These are phyloP conservation scores for Pocota personata DNA, from an alignment of 2,888 invertebrate genomes.

Conservation along the genomic window DNA sequence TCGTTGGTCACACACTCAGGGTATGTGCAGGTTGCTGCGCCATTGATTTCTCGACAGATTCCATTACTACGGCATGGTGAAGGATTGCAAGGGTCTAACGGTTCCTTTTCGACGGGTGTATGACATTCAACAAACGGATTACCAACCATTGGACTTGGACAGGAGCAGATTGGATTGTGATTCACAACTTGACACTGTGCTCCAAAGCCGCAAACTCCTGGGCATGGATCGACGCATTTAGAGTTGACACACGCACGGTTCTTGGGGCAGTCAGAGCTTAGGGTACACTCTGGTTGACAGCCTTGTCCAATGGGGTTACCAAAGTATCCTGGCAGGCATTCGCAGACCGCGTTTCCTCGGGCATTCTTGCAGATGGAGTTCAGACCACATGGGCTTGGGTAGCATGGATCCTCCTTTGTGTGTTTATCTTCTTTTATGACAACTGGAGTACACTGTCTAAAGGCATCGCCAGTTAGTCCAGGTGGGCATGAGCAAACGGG, in stretches of 20 bases:
- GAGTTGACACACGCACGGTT: conserved; percentile 90
- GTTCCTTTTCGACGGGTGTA: conserved; percentile 79
- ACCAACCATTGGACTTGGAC: conserved; percentile 88
- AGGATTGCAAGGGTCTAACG: conserved; percentile 90
- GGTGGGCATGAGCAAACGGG: conserved; percentile 86
- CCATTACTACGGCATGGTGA: conserved; percentile 93
- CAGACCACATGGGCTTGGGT: conserved; percentile 90
- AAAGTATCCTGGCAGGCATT: conserved; percentile 89
- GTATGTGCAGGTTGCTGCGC: conserved; percentile 89
- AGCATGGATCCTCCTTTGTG: conserved; percentile 84
- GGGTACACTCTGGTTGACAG: conserved; percentile 92
- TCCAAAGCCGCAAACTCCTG: conserved; percentile 90
- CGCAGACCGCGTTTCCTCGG: conserved; percentile 86
- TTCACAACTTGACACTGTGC: conserved; percentile 91
- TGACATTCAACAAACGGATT: conserved; percentile 91
- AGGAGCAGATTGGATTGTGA: conserved; percentile 93
- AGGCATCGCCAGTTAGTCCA: conserved; percentile 87
- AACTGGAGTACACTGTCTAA: conserved; percentile 83
- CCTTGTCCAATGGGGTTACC: conserved; percentile 88
- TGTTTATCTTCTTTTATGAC: conserved; percentile 76
- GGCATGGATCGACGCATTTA: conserved; percentile 92
- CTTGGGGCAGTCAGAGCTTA: conserved; percentile 91
- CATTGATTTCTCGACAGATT: conserved; percentile 89
- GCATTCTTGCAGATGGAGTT: conserved; percentile 88
- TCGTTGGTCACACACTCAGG: conserved; percentile 94